Base-by-base conservation (phyloP, 2,888 invertebrate species). In the Leucania comma region DNA sequence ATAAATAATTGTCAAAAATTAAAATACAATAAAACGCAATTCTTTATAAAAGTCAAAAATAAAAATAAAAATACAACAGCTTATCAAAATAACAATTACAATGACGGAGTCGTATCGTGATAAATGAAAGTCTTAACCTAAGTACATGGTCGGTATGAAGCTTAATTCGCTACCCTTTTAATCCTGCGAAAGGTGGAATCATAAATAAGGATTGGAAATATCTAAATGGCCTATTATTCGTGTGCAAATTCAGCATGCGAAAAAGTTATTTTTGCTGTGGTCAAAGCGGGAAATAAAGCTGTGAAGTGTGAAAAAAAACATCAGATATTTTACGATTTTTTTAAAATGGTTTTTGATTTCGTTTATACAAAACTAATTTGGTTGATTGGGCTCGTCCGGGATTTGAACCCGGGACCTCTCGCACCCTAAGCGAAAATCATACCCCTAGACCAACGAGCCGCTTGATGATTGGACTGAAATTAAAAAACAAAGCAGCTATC, bases 331-430 rank as follows among this genome's bases (percentile, higher is more conserved):
- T 48, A 8, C 17, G 4, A 20, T 20, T 20, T 46, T 20, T n/a
- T 46, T 46, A 2, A 5, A 46, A 48, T 2, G 8, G 6, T 14
- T 17, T 6, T 46, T 48, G 46, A 9, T 1, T 48, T 48, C 46
- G 2, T 48, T n/a, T n/a, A 46, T 6, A 8, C 20, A 20, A 46
- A 2, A 5, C 5, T 42, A 17, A 42, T 17, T 42, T 17, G 0
- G 42, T 42, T n/a, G n/a, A 35, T 87, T 88, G 96, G 96, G 96
- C 95, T 96, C 95, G 95, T 95, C 96, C 96, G 96, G 96, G 96
- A 96, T 95, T 96, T 96, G 96, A 96, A 96, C 96, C 96, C 95
- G 95, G 95, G 95, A 96, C 96, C 96, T 95, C 95, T 96, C 96
- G 95, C 96, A 96, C 96, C 96, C 95, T 92, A 96, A 96, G 95